Evolutionary conservation across 2,113 vertebrate species (phyloP).

Genomic region (Mormoops blainvillei): DNA sequence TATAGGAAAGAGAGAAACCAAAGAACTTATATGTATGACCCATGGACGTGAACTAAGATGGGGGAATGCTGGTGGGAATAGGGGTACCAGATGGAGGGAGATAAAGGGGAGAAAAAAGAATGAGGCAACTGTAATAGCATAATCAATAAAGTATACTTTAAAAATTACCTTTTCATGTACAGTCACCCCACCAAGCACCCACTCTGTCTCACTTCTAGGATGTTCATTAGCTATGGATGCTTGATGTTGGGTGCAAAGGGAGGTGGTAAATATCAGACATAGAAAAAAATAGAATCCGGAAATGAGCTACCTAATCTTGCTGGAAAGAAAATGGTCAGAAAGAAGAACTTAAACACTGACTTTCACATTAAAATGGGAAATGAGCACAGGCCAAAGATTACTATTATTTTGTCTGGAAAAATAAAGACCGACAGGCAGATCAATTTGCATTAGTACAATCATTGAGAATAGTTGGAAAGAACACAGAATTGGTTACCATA

Average conservation of each 20-base stretch:
- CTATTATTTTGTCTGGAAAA: not conserved
- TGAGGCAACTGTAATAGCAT: too few species aligned
- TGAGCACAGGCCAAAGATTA: not conserved
- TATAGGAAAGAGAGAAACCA: too few species aligned
- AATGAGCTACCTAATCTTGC: not conserved
- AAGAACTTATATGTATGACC: too few species aligned
- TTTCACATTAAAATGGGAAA: not conserved
- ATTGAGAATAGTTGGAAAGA: not conserved
- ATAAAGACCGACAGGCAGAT: not conserved
- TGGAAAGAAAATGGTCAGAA: constrained; percentile 17
- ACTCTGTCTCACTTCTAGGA: not conserved
- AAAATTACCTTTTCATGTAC: not conserved
- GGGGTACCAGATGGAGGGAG: too few species aligned
- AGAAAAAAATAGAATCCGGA: not conserved
- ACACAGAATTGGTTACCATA: not conserved
- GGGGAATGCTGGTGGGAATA: too few species aligned
- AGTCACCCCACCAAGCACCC: not conserved
- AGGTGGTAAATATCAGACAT: not conserved
- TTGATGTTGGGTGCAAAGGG: not conserved
- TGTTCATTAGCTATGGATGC: not conserved
- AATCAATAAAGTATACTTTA: too few species aligned
- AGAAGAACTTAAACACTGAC: not conserved
- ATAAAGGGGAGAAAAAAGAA: too few species aligned
- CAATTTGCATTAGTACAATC: not conserved
- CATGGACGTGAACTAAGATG: too few species aligned